A percentile compares a stretch with the other conserved stretches of the same genome.
Evolutionary conservation across 2,797 vertebrate genomes (phyloP).

Genomic region (Erethizon dorsatum): DNA sequence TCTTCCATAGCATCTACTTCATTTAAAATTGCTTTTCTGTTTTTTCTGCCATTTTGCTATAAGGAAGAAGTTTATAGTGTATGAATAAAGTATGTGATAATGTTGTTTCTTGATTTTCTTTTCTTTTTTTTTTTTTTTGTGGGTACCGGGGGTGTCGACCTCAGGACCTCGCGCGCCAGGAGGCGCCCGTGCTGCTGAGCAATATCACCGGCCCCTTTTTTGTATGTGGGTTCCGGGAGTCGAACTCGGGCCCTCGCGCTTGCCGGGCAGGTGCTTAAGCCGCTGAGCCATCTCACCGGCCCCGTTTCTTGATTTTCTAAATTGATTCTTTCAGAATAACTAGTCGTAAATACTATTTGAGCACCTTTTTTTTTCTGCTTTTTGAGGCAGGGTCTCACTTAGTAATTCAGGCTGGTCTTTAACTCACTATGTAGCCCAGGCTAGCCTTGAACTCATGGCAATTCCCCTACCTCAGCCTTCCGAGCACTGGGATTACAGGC

Average conservation of each 20-base stretch:
- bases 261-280: too few relatives aligned
- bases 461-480: not conserved
- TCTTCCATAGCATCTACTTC: not conserved
- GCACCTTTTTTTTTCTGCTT: not conserved
- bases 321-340: not conserved
- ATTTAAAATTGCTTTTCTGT: not conserved
- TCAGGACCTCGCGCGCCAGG: too few relatives aligned
- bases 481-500: not conserved
- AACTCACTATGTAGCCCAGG: not conserved
- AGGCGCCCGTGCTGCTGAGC: too few relatives aligned
- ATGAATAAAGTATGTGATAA: not conserved
- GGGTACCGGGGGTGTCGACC: too few relatives aligned
- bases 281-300: too few relatives aligned
- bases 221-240: too few relatives aligned
- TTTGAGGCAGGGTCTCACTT: not conserved
- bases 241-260: too few relatives aligned
- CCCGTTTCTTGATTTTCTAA: not conserved
- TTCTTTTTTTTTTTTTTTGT: too few relatives aligned
- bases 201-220: too few relatives aligned
- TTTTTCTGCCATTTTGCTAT: not conserved
- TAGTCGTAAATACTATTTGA: not conserved
- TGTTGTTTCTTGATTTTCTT: not conserved
- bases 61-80: not conserved
- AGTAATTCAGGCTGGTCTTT: not conserved
- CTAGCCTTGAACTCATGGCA: not conserved